Conservation (phyloP, 2,888 invertebrate species). For the Tenthredo mesomela region DNA sequence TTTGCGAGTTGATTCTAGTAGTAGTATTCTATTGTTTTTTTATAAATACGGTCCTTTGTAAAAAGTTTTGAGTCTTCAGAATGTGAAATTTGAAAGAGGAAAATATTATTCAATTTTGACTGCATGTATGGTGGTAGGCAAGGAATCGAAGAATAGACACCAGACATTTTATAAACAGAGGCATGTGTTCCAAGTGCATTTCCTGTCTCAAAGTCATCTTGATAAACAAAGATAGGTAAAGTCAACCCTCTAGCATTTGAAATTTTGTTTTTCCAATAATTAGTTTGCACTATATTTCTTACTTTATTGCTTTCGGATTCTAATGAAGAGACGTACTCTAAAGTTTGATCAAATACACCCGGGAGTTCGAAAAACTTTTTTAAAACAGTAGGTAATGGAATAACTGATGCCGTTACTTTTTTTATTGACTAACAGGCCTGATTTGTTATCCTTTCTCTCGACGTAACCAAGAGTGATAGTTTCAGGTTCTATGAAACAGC, state of each 20-base stretch:
- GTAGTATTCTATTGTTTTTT: constrained; percentile 11
- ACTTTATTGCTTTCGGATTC: background rate
- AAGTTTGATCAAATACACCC: constrained; percentile 30
- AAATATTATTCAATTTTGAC: constrained; percentile 54
- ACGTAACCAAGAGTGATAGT: constrained; percentile 43
- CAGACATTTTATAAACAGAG: constrained; percentile 55
- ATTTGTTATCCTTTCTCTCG: background rate
- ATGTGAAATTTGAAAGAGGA: constrained; percentile 52
- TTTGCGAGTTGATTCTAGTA: constrained; percentile 11
- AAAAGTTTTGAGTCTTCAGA: constrained; percentile 43
- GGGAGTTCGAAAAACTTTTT: constrained; percentile 49
- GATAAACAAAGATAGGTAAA: constrained; percentile 54
- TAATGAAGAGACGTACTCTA: constrained; percentile 16
- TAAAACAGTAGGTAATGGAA: constrained; percentile 28
- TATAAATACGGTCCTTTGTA: background rate
- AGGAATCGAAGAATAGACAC: constrained; percentile 54
- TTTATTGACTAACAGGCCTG: constrained; percentile 44
- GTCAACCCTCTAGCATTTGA: constrained; percentile 45
- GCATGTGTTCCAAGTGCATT: constrained; percentile 57
- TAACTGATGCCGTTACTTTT: constrained; percentile 47
- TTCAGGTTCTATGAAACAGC: constrained; percentile 49
- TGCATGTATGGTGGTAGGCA: constrained; percentile 54
- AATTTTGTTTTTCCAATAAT: constrained; percentile 55
- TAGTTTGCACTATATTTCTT: constrained; percentile 53
- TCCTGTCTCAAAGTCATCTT: constrained; percentile 56